Conservation (phyloP, 2,888 invertebrate genomes). For the Masnerella sp. region DNA sequence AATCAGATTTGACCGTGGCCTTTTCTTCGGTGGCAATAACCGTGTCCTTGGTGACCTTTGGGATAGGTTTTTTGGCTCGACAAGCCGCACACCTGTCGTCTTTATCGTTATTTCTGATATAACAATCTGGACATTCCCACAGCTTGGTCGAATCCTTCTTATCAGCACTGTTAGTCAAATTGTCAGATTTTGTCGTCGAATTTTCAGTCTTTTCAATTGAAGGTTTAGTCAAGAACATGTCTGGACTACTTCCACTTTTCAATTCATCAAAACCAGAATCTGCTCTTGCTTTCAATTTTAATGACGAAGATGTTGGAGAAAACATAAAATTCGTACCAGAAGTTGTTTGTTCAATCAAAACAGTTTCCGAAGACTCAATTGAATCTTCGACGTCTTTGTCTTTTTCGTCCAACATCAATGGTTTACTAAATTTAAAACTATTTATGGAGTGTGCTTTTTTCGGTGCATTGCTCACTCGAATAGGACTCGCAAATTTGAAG, state of each 20-base stretch:
- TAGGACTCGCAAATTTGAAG: constrained; percentile 77
- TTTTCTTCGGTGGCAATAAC: background rate
- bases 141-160: constrained; percentile 11
- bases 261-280: constrained; percentile 62
- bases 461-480: constrained; percentile 76
- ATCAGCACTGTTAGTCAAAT: background rate
- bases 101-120: constrained; percentile 34
- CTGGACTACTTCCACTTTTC: too few relatives aligned
- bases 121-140: constrained; percentile 48
- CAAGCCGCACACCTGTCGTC: constrained; percentile 28
- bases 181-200: background rate
- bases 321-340: constrained; percentile 73
- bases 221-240: too few relatives aligned
- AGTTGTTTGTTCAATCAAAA: constrained; percentile 58
- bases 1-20: too few relatives aligned
- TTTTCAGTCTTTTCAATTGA: too few relatives aligned
- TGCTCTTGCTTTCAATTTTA: constrained; percentile 65
- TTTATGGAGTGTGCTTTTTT: constrained; percentile 78
- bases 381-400: constrained; percentile 49
- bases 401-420: constrained; percentile 73
- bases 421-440: constrained; percentile 81
- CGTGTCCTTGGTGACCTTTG: background rate
- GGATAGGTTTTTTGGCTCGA: constrained; percentile 71
- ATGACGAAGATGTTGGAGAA: constrained; percentile 65
- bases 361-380: constrained; percentile 60